phyloP scores from a whole-genome alignment of 2,113 vertebrate genomes.

The Dendropsophus ebraccatus region DNA sequence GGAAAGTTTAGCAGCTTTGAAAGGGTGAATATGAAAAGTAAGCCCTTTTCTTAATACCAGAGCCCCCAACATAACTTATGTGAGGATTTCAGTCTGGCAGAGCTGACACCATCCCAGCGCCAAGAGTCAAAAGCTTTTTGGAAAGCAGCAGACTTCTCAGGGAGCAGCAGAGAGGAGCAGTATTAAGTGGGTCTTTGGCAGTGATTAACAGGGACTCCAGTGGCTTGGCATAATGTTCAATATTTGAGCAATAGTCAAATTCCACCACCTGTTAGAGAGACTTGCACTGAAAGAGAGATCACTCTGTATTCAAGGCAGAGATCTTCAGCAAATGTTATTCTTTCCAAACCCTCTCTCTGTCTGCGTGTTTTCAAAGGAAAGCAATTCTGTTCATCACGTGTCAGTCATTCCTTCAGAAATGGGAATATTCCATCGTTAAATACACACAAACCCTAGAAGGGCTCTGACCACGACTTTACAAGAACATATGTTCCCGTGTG shows the following conservation, averaged over 20 bases:
- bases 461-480: conserved; percentile 25
- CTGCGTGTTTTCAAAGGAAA: conserved; percentile 41
- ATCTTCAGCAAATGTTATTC: conserved; percentile 39
- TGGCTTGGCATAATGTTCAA: conserved; percentile 52
- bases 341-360: conserved; percentile 24
- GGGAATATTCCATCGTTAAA: conserved; percentile 10
- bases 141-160: conserved; percentile 45
- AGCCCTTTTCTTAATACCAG: not conserved
- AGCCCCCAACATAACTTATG: conserved; percentile 37
- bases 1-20: not conserved
- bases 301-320: conserved; percentile 21
- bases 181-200: conserved; percentile 59
- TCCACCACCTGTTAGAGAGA: conserved; percentile 45
- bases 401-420: conserved; percentile 18
- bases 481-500: conserved; percentile 31
- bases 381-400: conserved; percentile 34
- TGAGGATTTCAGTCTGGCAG: conserved; percentile 47
- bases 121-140: conserved; percentile 51
- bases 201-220: conserved; percentile 46
- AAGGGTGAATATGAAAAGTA: conserved; percentile 24
- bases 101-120: conserved; percentile 10
- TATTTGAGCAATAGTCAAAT: conserved; percentile 54
- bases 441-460: conserved; percentile 14
- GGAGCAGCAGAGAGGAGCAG: conserved; percentile 50
- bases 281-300: conserved; percentile 13